phyloP scores from a whole-genome alignment of 2,888 invertebrate species.

The Drosophila flavopinicola region DNA sequence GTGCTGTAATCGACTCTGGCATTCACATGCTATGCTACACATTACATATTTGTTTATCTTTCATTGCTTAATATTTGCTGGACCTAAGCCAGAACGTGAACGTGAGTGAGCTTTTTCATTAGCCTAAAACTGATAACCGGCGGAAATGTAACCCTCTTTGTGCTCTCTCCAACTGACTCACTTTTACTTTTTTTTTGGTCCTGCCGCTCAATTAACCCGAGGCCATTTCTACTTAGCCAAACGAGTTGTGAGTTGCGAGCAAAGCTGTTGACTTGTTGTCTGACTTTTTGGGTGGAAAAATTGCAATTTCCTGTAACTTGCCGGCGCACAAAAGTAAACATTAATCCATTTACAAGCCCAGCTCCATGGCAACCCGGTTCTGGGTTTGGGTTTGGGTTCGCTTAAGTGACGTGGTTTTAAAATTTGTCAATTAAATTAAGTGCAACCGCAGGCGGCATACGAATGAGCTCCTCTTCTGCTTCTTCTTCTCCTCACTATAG shows the following conservation, averaged over 20 bases:
- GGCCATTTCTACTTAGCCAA: constrained; percentile 70
- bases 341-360: constrained; percentile 77
- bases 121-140: constrained; percentile 63
- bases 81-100: constrained; percentile 6
- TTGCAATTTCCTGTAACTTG: constrained; percentile 78
- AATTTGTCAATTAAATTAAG: constrained; percentile 85
- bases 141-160: constrained; percentile 44
- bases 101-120: constrained; percentile 56
- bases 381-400: constrained; percentile 33
- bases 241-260: constrained; percentile 63
- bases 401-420: constrained; percentile 79
- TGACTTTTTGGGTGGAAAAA: constrained; percentile 79
- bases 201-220: constrained; percentile 75
- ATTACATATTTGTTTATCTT: constrained; percentile 74
- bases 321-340: constrained; percentile 78
- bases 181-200: constrained; percentile 14
- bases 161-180: not conserved
- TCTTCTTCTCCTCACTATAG: not conserved
- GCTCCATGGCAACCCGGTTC: constrained; percentile 28
- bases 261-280: constrained; percentile 77
- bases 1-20: constrained; percentile 33
- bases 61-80: constrained; percentile 70
- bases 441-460: constrained; percentile 83
- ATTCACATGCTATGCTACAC: constrained; percentile 19
- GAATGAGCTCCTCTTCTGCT: constrained; percentile 60